Base-by-base conservation (phyloP, 2,888 invertebrate genomes). In the Idaea straminata region DNA sequence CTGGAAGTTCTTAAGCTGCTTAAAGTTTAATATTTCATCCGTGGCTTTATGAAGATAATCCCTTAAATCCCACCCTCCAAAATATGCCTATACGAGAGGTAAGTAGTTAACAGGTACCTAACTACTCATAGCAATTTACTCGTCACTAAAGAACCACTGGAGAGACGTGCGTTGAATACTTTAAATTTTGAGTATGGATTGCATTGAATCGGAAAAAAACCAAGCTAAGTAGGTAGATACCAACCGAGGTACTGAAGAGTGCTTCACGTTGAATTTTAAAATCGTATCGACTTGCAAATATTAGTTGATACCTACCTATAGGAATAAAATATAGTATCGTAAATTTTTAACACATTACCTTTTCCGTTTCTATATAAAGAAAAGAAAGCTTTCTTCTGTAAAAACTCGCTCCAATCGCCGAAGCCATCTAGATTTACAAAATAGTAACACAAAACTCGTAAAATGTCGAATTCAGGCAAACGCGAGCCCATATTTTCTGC, bases 11-110 rank as follows among this genome's bases (percentile, higher is more conserved):
- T 64, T 64, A 67, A 75, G 67, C 72, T 67, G 71, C 72, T 70
- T 73, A 73, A 77, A 76, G 71, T 77, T 75, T 74, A 74, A 77
- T 77, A 77, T 75, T 80, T 74, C 68, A 66, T 66, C 70, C 70
- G 69, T 62, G 72, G 71, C 74, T 80, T 77, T 76, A 70, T 74
- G 62, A 70, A 71, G 74, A 79, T 77, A 73, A 78, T 76, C 71
- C 73, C 62, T 68, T 69, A 66, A 73, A 75, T 72, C 69, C 70
- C 66, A 71, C 59, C 59, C 59, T 59, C 34, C 25, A 13, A 58
- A 16, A n/a, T 59, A 59, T 59, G 34, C 10, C 59, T 59, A 25
- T 25, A 34, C 34, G 47, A 47, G 47, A 13, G 13, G 10, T 47
- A 47, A 4, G 47, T 47, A 47, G 47, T 47, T 47, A 47, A 47